Evolutionary conservation across 2,113 vertebrate species (phyloP), one percentile per base, ranked within the genome.

Genomic region (Phocoena phocoena): DNA sequence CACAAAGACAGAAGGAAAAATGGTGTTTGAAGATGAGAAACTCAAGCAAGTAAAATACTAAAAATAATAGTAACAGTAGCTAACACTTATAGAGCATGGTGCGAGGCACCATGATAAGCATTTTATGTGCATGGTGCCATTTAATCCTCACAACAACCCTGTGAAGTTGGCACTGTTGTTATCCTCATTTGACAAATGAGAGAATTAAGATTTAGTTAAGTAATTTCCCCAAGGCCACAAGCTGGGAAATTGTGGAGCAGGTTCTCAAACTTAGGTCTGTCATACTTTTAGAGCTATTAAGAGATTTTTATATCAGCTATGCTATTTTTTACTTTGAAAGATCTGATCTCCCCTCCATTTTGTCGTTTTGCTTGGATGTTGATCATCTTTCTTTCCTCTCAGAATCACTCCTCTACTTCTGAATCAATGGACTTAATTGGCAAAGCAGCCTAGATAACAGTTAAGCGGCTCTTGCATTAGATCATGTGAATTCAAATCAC

Each of bases 211-310:
- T 18, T 82, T 62, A 87, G 50, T 87, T 38, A 71, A 73, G 17
- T 58, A 88, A 79, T 86, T 94, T 88, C 31, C 62, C 28, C 58
- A 85, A 55, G n/a, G 41, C 62, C 79, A 60, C 14, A 82, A 82
- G 3, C 63, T 93, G 33, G 20, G 18, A 93, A 92, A 26, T 95
- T 53, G 26, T 95, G 8, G 18, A 81, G 11, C 68, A 92, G 28
- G 38, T 71, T 94, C 53, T 81, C 81, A 88, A 67, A 90, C 58
- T 73, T 76, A 92, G 70, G 3, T 90, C 89, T 96, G 31, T 82
- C 38, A 87, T 53, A 62, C 17, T 53, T 92, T 74, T 71, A 85
- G 67, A 82, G 28, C 26, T 84, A 73, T 60, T 88, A 47, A 76
- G 36, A 70, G 4, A 68, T 55, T 84, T 96, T 7, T 33, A 63